Percentiles rank a stretch among this genome's conserved stretches.
Evolutionary conservation across 1,140 invertebrate genomes (phyloP).

Genomic region (Archivesica marissinica): DNA sequence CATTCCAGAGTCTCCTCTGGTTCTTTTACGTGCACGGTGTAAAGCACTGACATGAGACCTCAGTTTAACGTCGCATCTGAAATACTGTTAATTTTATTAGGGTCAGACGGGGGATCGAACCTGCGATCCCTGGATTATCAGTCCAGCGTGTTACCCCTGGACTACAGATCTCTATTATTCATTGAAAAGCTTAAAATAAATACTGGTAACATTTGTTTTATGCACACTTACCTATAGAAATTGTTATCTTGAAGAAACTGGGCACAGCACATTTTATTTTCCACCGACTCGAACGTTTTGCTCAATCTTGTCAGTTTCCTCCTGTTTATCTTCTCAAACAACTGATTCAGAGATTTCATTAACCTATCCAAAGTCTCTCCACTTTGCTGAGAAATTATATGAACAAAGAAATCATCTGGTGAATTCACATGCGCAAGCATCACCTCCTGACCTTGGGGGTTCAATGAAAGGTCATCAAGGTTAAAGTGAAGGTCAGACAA

Average conservation of each 20-base stretch:
- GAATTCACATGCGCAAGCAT: conserved; percentile 49
- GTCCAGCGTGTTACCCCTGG: too few species aligned
- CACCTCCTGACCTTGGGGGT: conserved; percentile 53
- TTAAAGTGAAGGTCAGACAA: conserved; percentile 34
- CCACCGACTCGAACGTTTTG: conserved; percentile 5
- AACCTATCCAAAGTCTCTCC: conserved; percentile 36
- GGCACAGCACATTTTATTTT: conserved; percentile 53
- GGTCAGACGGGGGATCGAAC: too few species aligned
- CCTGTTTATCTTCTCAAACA: conserved; percentile 45
- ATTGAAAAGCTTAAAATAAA: too few species aligned
- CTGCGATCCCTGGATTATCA: too few species aligned
- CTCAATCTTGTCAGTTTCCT: conserved; percentile 41
- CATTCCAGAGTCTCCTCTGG: too few species aligned
- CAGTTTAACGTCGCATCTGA: too few species aligned
- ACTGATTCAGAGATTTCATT: conserved; percentile 46
- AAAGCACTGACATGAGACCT: too few species aligned
- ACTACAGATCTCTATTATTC: too few species aligned
- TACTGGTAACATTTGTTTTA: too few species aligned
- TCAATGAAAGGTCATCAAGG: conserved; percentile 28
- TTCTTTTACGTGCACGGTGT: too few species aligned
- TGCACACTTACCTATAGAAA: conserved; percentile 48
- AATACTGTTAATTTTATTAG: too few species aligned
- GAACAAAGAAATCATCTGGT: conserved; percentile 50
- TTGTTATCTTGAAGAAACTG: conserved; percentile 49
- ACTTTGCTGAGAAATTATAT: conserved; percentile 46